phyloP scores from a whole-genome alignment of 2,113 vertebrate genomes.

The Spheniscus mendiculus region DNA sequence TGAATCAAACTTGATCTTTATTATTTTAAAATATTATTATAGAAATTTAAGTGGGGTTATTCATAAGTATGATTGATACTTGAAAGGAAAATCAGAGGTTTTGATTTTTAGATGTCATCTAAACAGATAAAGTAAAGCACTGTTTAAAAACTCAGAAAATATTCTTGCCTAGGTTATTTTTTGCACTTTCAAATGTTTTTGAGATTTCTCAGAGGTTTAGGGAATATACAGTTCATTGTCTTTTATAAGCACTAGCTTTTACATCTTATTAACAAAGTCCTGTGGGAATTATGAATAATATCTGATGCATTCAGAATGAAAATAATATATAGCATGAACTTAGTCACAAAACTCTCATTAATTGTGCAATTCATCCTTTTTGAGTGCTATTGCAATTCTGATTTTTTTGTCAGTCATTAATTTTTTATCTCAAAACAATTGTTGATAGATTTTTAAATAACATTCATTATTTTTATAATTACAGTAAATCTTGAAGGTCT shows the following conservation, averaged over 20 bases:
- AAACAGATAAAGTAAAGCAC: not conserved
- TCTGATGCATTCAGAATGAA: not conserved
- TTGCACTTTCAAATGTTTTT: not conserved
- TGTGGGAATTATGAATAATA: not conserved
- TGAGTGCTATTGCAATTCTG: not conserved
- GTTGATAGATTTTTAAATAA: not conserved
- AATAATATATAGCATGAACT: not conserved
- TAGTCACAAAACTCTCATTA: not conserved
- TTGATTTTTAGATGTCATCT: not conserved
- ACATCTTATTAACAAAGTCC: not conserved
- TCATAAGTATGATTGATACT: not conserved
- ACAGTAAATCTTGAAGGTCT: not conserved
- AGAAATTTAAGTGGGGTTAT: not conserved
- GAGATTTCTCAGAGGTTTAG: not conserved
- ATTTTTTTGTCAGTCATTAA: not conserved
- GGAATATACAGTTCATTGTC: not conserved
- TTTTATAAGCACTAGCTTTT: not conserved
- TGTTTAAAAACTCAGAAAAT: not conserved
- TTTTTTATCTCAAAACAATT: not conserved
- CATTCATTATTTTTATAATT: not conserved
- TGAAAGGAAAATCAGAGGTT: not conserved
- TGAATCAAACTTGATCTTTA: not conserved
- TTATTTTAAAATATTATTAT: not conserved
- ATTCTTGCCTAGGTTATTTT: not conserved
- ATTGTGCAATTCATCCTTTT: not conserved